Evolutionary conservation across 1,140 invertebrate genomes (phyloP).

Genomic region (Lasioglossum albipes): DNA sequence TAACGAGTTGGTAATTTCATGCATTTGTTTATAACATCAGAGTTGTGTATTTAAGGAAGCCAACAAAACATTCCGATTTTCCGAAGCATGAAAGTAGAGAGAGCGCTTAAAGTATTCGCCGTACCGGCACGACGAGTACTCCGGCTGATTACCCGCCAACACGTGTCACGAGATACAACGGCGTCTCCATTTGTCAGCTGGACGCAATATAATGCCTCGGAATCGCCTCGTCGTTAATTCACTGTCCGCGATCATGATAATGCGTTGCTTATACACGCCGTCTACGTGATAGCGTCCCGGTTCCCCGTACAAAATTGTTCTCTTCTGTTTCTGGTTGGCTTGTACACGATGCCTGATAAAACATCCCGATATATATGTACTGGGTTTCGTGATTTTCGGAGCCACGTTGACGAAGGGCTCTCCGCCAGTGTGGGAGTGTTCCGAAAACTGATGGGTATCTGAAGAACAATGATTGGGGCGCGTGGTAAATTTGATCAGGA

Average conservation of each 20-base stretch:
- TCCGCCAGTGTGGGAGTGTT: background rate
- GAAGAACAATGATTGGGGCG: background rate
- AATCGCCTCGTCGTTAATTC: slow-evolving; percentile 61
- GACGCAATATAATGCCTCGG: slow-evolving; percentile 57
- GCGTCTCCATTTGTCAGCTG: slow-evolving; percentile 61
- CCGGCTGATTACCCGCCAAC: slow-evolving; percentile 70
- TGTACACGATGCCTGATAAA: slow-evolving; percentile 23
- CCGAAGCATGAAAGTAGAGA: slow-evolving; percentile 60
- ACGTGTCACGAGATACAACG: slow-evolving; percentile 58
- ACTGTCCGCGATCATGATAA: slow-evolving; percentile 55
- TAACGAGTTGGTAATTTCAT: too few relatives aligned
- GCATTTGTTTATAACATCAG: too few relatives aligned
- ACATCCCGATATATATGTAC: background rate
- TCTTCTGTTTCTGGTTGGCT: background rate
- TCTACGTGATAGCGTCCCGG: slow-evolving; percentile 33
- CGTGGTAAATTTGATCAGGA: background rate
- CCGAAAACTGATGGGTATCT: background rate
- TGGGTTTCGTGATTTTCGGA: slow-evolving; percentile 35
- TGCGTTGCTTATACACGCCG: slow-evolving; percentile 35
- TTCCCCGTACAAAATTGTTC: slow-evolving; percentile 7
- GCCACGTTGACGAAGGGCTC: too few relatives aligned
- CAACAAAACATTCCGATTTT: too few relatives aligned
- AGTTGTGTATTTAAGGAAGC: too few relatives aligned
- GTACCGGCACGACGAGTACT: slow-evolving; percentile 64
- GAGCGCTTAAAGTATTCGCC: slow-evolving; percentile 71